Evolutionary conservation across 2,797 vertebrate genomes (phyloP), one percentile per base, ranked within the genome.

Genomic region (Myotis vivesi): DNA sequence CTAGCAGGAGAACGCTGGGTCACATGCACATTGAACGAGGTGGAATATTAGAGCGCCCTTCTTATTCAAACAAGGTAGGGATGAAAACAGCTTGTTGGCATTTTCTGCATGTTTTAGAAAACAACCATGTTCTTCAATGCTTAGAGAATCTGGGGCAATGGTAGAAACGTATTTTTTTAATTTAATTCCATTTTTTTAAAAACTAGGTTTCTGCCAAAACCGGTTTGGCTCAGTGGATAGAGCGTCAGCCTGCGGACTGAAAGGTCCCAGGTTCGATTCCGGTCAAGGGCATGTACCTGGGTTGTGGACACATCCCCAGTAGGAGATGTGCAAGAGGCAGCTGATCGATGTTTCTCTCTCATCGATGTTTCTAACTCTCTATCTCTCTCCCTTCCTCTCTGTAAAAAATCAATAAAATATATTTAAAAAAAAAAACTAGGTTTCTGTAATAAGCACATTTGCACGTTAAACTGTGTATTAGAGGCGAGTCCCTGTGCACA

Each of bases 151-250:
- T 33, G 59, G n/a, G 46, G 84, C 23, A 85, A 44, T 9, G 53
- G 23, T 91, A 46, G 89, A 72, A 75, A 80, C 8, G 51, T 57
- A 15, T 33, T 72, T 94, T 73, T 73, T 19, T 38, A 79, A 53
- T 85, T 87, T 89, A 88, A 83, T 87, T 59, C 41, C n/a, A 80
- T 16, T 53, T 62, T 64, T 64, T 83, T 53, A 69, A 89, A 92
- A 88, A 19, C 19, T 64, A 53, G 25, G 20, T 75, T 91, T 75
- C 73, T 62, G 62, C n/a, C n/a, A n/a, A n/a, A n/a, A n/a, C n/a
- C n/a, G n/a, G n/a, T n/a, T n/a, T n/a, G n/a, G n/a, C n/a, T n/a
- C n/a, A n/a, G n/a, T n/a, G n/a, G n/a, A n/a, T n/a, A n/a, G n/a
- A n/a, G n/a, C n/a, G n/a, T n/a, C n/a, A n/a, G n/a, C n/a, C n/a